Conservation (phyloP, 2,797 vertebrate species). For the Intellagama lesueurii region DNA sequence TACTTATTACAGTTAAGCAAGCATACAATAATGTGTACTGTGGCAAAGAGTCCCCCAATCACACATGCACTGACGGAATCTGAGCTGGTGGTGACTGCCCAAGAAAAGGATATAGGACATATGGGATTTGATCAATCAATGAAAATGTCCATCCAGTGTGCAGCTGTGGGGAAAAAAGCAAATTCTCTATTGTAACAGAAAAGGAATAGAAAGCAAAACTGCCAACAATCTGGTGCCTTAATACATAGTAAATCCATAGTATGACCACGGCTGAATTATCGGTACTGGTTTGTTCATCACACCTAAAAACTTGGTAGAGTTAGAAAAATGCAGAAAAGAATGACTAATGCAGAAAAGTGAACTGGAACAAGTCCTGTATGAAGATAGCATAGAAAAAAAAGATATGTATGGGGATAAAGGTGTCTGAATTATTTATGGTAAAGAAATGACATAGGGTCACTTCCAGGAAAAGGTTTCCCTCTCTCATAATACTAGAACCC, state of each 20-base stretch:
- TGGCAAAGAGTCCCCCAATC: too few relatives aligned
- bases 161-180: background rate
- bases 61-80: too few relatives aligned
- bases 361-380: background rate
- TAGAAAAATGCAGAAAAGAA: background rate
- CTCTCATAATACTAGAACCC: too few relatives aligned
- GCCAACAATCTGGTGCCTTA: background rate
- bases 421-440: too few relatives aligned
- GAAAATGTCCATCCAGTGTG: background rate
- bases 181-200: background rate
- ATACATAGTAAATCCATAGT: background rate
- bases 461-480: too few relatives aligned
- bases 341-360: background rate
- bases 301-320: background rate
- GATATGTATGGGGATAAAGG: too few relatives aligned
- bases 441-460: too few relatives aligned
- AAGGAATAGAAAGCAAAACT: background rate
- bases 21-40: too few relatives aligned
- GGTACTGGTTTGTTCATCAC: background rate
- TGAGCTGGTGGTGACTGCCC: too few relatives aligned
- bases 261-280: background rate
- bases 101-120: too few relatives aligned
- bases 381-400: background rate
- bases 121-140: background rate
- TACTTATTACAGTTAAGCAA: slow-evolving; percentile 17